Percentiles rank a stretch among this genome's conserved stretches.
These are phyloP conservation scores for Hemibagrus wyckioides DNA, from an alignment of 2,113 vertebrate genomes.

Conservation along the genomic window DNA sequence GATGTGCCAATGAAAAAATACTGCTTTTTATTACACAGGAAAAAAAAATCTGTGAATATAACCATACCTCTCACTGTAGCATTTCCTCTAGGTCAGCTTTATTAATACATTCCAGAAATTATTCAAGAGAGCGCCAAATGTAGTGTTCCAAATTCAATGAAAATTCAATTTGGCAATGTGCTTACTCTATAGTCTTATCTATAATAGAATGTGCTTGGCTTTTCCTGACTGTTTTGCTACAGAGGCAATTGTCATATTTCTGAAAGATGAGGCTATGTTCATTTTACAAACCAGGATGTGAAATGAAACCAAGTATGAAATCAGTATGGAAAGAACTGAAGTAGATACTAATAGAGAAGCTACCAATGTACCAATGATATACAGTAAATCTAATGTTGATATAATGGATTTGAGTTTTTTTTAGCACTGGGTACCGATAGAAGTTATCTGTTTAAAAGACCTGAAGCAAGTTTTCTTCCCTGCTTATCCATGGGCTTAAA, in stretches of 20 bases:
- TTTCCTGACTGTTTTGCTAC: constrained; percentile 7
- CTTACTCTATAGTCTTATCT: constrained; percentile 58
- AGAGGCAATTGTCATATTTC: constrained; percentile 52
- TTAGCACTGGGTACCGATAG: too few relatives aligned
- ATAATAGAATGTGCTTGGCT: constrained; percentile 19
- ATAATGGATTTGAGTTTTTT: too few relatives aligned
- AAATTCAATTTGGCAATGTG: constrained; percentile 56
- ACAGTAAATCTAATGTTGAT: background rate
- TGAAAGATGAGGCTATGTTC: constrained; percentile 47
- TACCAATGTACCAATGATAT: background rate
- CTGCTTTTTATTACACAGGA: background rate
- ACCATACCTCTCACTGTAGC: background rate
- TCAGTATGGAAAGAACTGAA: background rate
- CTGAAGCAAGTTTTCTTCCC: background rate
- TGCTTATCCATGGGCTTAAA: background rate
- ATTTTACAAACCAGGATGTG: constrained; percentile 38
- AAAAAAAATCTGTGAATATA: constrained; percentile 14
- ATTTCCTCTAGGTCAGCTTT: constrained; percentile 26
- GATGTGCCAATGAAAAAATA: background rate
- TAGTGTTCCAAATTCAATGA: constrained; percentile 47
- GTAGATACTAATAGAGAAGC: background rate
- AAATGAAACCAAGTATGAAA: background rate
- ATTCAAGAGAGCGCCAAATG: constrained; percentile 39
- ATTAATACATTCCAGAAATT: constrained; percentile 49
- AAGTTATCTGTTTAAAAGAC: background rate